Conservation (phyloP, 2,113 vertebrate species). For the Xenopus laevis region DNA sequence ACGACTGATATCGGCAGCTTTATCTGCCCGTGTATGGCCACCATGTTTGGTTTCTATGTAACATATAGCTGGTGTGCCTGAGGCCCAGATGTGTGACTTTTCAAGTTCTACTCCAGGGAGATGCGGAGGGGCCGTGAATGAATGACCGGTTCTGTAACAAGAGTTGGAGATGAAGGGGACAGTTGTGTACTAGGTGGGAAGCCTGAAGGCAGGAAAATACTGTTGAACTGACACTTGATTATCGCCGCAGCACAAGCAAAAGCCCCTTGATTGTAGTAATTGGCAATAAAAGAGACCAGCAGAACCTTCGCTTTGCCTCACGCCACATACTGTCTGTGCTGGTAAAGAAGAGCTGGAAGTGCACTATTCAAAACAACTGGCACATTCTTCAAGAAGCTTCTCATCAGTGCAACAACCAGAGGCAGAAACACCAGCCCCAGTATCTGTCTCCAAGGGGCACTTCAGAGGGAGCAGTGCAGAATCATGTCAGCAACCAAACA, state of each 20-base stretch:
- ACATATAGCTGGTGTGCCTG: too few species aligned
- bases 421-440: conserved; percentile 75
- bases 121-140: too few species aligned
- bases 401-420: conserved; percentile 72
- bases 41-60: too few species aligned
- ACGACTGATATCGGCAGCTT: too few species aligned
- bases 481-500: conserved; percentile 71
- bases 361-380: conserved; percentile 86
- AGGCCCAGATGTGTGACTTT: too few species aligned
- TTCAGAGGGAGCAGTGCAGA: conserved; percentile 79
- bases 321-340: conserved; percentile 76
- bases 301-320: conserved; percentile 78
- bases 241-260: conserved; percentile 65
- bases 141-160: too few species aligned
- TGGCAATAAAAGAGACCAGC: conserved; percentile 83
- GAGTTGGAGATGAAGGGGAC: too few species aligned
- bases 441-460: conserved; percentile 82
- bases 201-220: too few species aligned
- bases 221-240: neutral
- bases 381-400: conserved; percentile 85
- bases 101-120: too few species aligned
- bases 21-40: too few species aligned
- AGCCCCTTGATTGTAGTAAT: conserved; percentile 80
- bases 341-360: conserved; percentile 87
- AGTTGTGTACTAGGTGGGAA: too few species aligned